A percentile compares a stretch with the other conserved stretches of the same genome.
phyloP scores from a whole-genome alignment of 2,113 vertebrate genomes.

The Madoqua kirkii region DNA sequence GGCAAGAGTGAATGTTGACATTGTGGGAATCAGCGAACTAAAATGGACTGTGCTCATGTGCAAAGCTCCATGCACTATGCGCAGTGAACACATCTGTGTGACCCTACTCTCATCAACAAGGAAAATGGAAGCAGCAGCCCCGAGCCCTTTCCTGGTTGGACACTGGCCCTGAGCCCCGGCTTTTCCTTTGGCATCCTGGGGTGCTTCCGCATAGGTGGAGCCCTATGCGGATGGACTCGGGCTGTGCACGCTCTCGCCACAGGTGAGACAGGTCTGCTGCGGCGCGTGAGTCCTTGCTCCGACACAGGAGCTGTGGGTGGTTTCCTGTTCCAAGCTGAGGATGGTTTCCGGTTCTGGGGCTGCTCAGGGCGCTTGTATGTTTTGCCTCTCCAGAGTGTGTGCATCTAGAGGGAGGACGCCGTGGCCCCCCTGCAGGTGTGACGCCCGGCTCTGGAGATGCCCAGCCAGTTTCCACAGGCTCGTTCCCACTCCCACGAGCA shows the following conservation, averaged over 20 bases:
- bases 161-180: background rate
- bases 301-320: rapidly evolving
- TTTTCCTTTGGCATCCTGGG: background rate
- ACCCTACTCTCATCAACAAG: background rate
- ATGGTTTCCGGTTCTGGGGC: background rate
- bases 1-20: too few relatives aligned
- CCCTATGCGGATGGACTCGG: rapidly evolving
- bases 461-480: background rate
- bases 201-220: rapidly evolving
- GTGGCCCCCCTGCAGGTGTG: background rate
- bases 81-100: background rate
- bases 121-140: rapidly evolving
- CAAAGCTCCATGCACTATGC: rapidly evolving
- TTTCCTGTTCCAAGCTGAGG: background rate
- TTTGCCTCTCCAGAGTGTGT: background rate
- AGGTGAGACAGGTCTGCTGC: rapidly evolving
- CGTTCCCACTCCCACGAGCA: background rate
- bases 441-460: background rate
- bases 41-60: too few relatives aligned
- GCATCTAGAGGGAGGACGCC: rapidly evolving
- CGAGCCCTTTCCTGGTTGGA: rapidly evolving
- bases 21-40: too few relatives aligned
- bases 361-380: rapidly evolving
- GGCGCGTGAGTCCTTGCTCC: rapidly evolving
- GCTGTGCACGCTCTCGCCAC: rapidly evolving